A percentile compares a stretch with the other conserved stretches of the same genome.
These are phyloP conservation scores for Ceratina calcarata DNA, from an alignment of 1,140 invertebrate species.

Conservation along the genomic window DNA sequence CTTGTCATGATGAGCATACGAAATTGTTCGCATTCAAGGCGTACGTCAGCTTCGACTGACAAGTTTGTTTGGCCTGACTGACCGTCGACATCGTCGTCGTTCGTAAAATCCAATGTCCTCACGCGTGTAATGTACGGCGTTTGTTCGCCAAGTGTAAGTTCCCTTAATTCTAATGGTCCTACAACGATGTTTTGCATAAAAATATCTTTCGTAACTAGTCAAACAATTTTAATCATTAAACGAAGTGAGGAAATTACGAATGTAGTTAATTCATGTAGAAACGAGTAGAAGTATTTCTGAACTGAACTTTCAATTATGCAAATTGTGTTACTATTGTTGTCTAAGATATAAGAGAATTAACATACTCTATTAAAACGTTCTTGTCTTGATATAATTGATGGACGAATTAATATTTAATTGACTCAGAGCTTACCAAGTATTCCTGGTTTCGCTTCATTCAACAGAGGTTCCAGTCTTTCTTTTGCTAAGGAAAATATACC, in stretches of 20 bases:
- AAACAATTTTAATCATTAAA: no score
- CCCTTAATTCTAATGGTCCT: conserved; percentile 74
- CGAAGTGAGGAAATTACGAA: no score
- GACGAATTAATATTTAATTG: no score
- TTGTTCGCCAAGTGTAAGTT: conserved; percentile 76
- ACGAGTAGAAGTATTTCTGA: no score
- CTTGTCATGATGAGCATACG: conserved; percentile 80
- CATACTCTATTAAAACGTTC: no score
- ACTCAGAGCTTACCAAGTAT: conserved; percentile 77
- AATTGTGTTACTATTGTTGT: no score
- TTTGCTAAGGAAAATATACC: conserved; percentile 80
- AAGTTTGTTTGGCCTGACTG: conserved; percentile 71
- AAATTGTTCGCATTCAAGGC: conserved; percentile 81
- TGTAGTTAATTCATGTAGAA: no score
- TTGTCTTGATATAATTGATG: no score
- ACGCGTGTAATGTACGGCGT: conserved; percentile 77
- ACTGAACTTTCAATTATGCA: no score
- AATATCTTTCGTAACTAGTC: not conserved
- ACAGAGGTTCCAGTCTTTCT: conserved; percentile 78
- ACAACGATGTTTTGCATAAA: conserved; percentile 13
- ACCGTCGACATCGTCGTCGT: conserved; percentile 64
- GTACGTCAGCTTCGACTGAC: conserved; percentile 80
- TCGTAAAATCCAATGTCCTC: conserved; percentile 72
- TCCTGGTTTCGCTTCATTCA: conserved; percentile 79
- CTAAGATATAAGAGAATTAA: no score